Conservation (phyloP, 1,140 invertebrate genomes). For the Papilio glaucus region DNA sequence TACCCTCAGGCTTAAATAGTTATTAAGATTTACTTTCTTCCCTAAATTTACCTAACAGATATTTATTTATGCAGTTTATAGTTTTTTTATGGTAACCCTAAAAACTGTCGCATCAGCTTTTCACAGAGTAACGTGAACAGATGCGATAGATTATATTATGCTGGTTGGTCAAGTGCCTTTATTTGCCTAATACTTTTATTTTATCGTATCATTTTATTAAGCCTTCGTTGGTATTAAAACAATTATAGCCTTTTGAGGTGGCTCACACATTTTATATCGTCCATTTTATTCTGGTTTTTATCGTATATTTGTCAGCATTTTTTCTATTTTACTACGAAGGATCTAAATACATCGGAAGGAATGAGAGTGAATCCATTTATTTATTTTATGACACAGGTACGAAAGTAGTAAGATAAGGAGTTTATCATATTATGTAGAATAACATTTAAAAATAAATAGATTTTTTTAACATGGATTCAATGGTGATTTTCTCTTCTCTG, state of each 20-base stretch:
- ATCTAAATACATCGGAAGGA: background rate
- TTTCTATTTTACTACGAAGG: conserved; percentile 10
- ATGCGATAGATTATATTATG: background rate
- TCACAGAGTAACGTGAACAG: conserved; percentile 15
- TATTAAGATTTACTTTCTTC: too few relatives aligned
- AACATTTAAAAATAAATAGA: too few relatives aligned
- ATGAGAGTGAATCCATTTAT: too few relatives aligned
- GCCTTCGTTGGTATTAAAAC: conserved; percentile 2
- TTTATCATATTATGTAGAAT: background rate
- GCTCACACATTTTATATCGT: conserved; percentile 8
- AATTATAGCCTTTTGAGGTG: conserved; percentile 11
- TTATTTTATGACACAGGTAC: background rate
- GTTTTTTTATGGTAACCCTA: background rate
- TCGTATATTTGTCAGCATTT: conserved; percentile 21
- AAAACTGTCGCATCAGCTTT: conserved; percentile 22
- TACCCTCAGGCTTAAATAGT: too few relatives aligned
- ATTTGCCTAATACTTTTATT: conserved; percentile 8
- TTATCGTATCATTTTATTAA: conserved; percentile 28
- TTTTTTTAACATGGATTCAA: too few relatives aligned
- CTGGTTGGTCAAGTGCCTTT: background rate
- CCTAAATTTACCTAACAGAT: too few relatives aligned
- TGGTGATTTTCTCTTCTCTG: too few relatives aligned
- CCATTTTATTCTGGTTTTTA: conserved; percentile 25
- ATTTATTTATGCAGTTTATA: background rate
- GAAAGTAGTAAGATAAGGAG: background rate